Percentiles rank a stretch among this genome's conserved stretches.
phyloP scores from a whole-genome alignment of 2,113 vertebrate species.

The Salvelinus fontinalis region DNA sequence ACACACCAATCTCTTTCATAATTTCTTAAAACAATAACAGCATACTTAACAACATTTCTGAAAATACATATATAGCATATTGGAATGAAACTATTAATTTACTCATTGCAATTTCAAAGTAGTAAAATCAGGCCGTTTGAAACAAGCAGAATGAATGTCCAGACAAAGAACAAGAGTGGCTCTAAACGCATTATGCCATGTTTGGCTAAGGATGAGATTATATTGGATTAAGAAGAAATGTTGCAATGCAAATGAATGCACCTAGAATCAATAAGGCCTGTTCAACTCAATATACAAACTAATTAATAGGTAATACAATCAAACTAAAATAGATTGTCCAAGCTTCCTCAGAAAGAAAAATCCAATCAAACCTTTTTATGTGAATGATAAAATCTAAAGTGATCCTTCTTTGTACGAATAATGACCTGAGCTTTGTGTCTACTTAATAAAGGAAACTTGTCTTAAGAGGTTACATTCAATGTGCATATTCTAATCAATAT shows the following conservation, averaged over 20 bases:
- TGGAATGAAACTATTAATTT: not conserved
- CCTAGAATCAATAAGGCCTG: slow-evolving; percentile 78
- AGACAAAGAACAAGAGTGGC: slow-evolving; percentile 38
- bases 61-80: no score
- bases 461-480: slow-evolving; percentile 81
- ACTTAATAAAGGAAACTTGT: slow-evolving; percentile 83
- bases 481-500: slow-evolving; percentile 86
- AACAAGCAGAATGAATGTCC: slow-evolving; percentile 12
- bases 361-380: slow-evolving; percentile 85
- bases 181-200: slow-evolving; percentile 62
- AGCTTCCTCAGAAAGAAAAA: slow-evolving; percentile 76
- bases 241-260: slow-evolving; percentile 83
- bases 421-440: slow-evolving; percentile 80
- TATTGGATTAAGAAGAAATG: slow-evolving; percentile 80
- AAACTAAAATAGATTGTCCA: slow-evolving; percentile 75
- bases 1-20: no score
- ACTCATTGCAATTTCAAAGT: no score
- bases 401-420: slow-evolving; percentile 81
- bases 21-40: no score
- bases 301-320: slow-evolving; percentile 84
- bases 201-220: slow-evolving; percentile 80
- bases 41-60: no score
- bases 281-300: slow-evolving; percentile 85
- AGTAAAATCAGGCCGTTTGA: not conserved
- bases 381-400: slow-evolving; percentile 83